Percentiles rank a stretch among this genome's conserved stretches.
These are phyloP conservation scores for Budorcas taxicolor DNA, from an alignment of 2,113 vertebrate genomes.

Conservation along the genomic window DNA sequence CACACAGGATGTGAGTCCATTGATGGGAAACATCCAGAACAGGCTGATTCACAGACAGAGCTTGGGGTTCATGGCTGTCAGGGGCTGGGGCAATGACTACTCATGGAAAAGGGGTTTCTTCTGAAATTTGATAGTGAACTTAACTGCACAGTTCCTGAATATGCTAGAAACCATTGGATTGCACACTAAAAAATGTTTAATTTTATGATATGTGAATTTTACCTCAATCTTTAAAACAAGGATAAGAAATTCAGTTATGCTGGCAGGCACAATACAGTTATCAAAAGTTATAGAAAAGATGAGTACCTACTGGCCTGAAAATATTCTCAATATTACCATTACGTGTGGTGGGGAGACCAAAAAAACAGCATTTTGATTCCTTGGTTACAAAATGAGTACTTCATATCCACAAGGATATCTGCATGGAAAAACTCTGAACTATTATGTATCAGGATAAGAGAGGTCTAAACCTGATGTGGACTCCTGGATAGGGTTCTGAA, in stretches of 20 bases:
- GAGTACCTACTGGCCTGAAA: not conserved
- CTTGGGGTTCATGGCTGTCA: not conserved
- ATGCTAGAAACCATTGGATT: not conserved
- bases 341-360: not conserved
- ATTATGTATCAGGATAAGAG: not conserved
- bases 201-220: not conserved
- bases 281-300: not conserved
- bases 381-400: not conserved
- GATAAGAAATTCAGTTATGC: not conserved
- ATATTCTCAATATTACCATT: not conserved
- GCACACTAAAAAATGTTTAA: not conserved
- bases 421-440: not conserved
- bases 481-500: not conserved
- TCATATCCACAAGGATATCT: not conserved
- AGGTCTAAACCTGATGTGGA: not conserved
- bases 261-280: not conserved
- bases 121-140: not conserved
- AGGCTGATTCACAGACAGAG: not conserved
- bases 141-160: not conserved
- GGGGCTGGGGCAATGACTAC: not conserved
- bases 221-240: not conserved
- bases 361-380: not conserved
- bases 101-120: not conserved
- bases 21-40: not conserved
- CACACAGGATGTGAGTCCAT: not conserved